phyloP scores from a whole-genome alignment of 2,113 vertebrate species.

The Sclerurus mexicanus region DNA sequence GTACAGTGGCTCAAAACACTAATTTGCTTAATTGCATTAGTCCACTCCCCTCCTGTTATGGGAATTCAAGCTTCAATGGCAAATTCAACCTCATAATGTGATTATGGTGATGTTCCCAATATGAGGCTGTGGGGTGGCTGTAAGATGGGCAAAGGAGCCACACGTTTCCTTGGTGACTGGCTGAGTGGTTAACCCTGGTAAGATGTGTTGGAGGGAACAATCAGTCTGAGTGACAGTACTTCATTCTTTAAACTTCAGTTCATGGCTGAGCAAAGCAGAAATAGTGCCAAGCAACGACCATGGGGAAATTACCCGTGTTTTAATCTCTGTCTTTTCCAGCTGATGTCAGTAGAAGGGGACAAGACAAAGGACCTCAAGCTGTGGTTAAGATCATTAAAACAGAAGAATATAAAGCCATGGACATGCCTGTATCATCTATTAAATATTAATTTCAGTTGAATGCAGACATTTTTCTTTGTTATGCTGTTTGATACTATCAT shows the following conservation, averaged over 20 bases:
- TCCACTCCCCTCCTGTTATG: slow-evolving; percentile 12
- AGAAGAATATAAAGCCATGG: not conserved
- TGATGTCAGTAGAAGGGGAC: slow-evolving; percentile 46
- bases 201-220: not conserved
- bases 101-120: not conserved
- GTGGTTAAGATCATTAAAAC: slow-evolving; percentile 44
- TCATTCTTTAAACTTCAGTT: slow-evolving; percentile 10
- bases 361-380: slow-evolving; percentile 52
- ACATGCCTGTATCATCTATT: not conserved
- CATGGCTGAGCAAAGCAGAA: slow-evolving; percentile 47
- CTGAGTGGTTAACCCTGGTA: slow-evolving; percentile 18
- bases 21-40: slow-evolving; percentile 59
- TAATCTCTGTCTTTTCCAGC: slow-evolving; percentile 31
- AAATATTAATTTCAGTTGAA: slow-evolving; percentile 29
- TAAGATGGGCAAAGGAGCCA: not conserved
- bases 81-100: slow-evolving; percentile 41
- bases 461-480: not conserved
- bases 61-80: slow-evolving; percentile 54
- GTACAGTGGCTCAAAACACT: not conserved
- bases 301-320: slow-evolving; percentile 44
- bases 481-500: not conserved
- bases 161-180: slow-evolving; percentile 39
- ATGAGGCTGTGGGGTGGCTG: not conserved
- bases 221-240: not conserved
- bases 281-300: not conserved